phyloP scores from a whole-genome alignment of 2,797 vertebrate species.

The Phataginus tricuspis region DNA sequence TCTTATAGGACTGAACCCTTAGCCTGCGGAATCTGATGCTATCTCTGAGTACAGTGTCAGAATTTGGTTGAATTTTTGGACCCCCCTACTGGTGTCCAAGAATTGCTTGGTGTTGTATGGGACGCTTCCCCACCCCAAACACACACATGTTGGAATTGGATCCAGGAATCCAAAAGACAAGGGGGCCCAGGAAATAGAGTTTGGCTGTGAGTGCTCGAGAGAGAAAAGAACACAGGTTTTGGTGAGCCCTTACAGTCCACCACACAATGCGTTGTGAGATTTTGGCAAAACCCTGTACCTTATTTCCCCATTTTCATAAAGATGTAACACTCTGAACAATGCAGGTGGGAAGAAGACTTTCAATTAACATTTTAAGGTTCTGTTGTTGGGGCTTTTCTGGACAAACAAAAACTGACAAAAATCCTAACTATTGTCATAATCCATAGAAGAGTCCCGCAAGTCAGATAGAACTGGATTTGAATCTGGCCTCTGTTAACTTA shows the following conservation, averaged over 20 bases:
- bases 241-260: background rate
- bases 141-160: background rate
- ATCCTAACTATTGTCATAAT: background rate
- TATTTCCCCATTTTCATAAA: background rate
- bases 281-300: background rate
- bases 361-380: slow-evolving; percentile 27
- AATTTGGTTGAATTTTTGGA: background rate
- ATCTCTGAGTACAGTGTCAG: background rate
- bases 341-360: background rate
- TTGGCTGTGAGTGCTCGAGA: background rate
- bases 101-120: background rate
- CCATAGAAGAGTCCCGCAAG: background rate
- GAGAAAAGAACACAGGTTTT: background rate
- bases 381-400: background rate
- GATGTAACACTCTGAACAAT: background rate
- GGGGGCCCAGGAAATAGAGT: background rate
- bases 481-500: background rate
- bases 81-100: background rate
- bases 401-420: background rate
- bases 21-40: background rate
- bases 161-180: background rate
- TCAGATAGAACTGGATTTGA: background rate
- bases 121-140: background rate
- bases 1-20: background rate
- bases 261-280: background rate